These are phyloP conservation scores for Drosophila aldrichi DNA, from an alignment of 2,888 invertebrate genomes.

Conservation along the genomic window DNA sequence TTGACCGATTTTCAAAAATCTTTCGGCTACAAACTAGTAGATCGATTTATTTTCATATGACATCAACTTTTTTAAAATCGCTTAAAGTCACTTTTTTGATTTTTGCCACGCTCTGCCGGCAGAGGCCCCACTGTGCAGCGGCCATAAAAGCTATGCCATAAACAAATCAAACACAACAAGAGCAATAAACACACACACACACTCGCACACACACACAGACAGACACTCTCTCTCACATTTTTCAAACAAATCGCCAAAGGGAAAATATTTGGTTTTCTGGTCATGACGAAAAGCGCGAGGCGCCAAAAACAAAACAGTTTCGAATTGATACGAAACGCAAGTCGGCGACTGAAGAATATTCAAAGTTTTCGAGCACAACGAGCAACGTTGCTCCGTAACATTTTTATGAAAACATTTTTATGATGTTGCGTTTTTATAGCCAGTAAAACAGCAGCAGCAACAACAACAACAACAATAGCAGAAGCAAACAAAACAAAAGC, in stretches of 20 bases:
- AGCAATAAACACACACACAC: conserved; percentile 40
- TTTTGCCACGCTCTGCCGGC: too few species aligned
- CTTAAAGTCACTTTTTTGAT: too few species aligned
- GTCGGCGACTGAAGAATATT: conserved; percentile 12
- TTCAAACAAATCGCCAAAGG: conserved; percentile 52
- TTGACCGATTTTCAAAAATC: too few species aligned
- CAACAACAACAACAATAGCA: background rate
- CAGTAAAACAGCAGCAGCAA: conserved; percentile 45
- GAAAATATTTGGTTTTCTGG: conserved; percentile 77
- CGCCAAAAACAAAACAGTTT: conserved; percentile 49
- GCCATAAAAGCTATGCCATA: conserved; percentile 56
- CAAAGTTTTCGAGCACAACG: conserved; percentile 10
- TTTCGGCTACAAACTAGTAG: too few species aligned
- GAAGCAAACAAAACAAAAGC: conserved; percentile 25
- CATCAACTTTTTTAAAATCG: too few species aligned
- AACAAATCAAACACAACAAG: conserved; percentile 49
- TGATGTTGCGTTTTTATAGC: conserved; percentile 66
- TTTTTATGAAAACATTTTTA: conserved; percentile 74
- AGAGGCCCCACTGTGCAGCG: too few species aligned
- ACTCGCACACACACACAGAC: conserved; percentile 9
- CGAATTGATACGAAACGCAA: conserved; percentile 23
- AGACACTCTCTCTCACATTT: conserved; percentile 4
- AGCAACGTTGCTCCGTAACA: conserved; percentile 2
- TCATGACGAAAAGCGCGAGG: conserved; percentile 68
- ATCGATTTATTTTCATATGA: too few species aligned